Evolutionary conservation across 1,140 invertebrate species (phyloP), one percentile per base, ranked within the genome.

Genomic region (Triops longicaudatus): DNA sequence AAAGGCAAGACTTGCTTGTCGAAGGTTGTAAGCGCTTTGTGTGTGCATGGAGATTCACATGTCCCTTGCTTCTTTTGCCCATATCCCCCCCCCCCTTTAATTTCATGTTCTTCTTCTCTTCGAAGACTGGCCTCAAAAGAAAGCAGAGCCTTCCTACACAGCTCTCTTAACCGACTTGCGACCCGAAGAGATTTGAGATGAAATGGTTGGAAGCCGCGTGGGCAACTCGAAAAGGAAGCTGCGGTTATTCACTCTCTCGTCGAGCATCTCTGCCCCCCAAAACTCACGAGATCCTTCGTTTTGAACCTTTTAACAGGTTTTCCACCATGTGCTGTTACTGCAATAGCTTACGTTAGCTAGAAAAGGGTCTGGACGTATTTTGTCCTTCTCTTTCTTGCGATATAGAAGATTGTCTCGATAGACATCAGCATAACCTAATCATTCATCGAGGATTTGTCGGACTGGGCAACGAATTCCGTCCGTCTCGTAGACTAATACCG

Each of bases 1-100:
- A 63, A 63, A 63, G 50, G 50, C 50, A 63, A 63, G 50, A 63
- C 50, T 63, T 63, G 50, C 50, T 63, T 63, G 50, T 63, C 50
- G 50, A 63, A 37, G 50, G 50, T 63, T 63, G 50, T 63, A 63
- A 63, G 17, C 10, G 50, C 50, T 63, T 63, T 63, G 50, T 63
- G 50, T 63, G 22, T 63, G 50, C 50, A 63, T 63, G 7, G 2
- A 63, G 50, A 63, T 63, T 63, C 14, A 63, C 50, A n/a, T 63
- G 50, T 22, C 50, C 50, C 44, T n/a, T 37, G 31, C 2, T 37
- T 7, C 31, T 7, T 37, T 37, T 37, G 31, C 31, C 7, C 7
- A n/a, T 7, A 37, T 37, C 31, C 31, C 31, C 31, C n/a, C n/a
- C n/a, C n/a, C n/a, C n/a, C n/a, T n/a, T n/a, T n/a, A n/a, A n/a